phyloP scores from a whole-genome alignment of 1,140 invertebrate species.

The Papilio dardanus region DNA sequence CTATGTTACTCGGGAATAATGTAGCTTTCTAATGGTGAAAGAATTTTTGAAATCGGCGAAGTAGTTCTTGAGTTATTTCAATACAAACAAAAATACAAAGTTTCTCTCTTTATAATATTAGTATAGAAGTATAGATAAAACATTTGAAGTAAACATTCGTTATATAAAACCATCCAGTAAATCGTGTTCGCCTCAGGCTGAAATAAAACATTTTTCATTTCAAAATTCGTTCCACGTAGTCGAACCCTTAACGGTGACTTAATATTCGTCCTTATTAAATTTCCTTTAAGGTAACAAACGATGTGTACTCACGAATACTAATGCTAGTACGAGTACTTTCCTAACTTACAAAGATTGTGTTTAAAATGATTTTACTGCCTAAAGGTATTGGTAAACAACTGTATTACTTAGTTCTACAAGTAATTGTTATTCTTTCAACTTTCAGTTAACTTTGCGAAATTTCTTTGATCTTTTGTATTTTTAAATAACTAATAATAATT shows the following conservation, averaged over 20 bases:
- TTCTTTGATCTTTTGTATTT: neutral
- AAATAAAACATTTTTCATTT: neutral
- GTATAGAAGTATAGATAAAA: neutral
- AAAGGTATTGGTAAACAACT: neutral
- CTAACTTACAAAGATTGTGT: neutral
- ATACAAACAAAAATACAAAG: too few relatives aligned
- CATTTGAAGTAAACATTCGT: neutral
- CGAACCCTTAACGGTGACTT: neutral
- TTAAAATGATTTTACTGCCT: neutral
- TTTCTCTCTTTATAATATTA: too few relatives aligned
- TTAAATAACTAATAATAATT: neutral
- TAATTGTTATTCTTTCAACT: neutral
- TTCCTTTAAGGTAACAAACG: slow-evolving; percentile 7
- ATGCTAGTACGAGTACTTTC: neutral
- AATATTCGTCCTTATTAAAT: slow-evolving; percentile 8
- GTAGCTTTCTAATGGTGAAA: too few relatives aligned
- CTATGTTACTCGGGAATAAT: too few relatives aligned
- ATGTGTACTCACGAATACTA: neutral
- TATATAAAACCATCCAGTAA: neutral
- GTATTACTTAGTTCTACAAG: neutral
- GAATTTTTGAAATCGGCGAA: too few relatives aligned
- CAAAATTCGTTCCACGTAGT: neutral
- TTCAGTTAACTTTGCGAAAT: neutral
- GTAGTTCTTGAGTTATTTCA: too few relatives aligned
- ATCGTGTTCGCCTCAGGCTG: neutral